phyloP scores from a whole-genome alignment of 2,888 invertebrate species.

The Bombyx huttoni region DNA sequence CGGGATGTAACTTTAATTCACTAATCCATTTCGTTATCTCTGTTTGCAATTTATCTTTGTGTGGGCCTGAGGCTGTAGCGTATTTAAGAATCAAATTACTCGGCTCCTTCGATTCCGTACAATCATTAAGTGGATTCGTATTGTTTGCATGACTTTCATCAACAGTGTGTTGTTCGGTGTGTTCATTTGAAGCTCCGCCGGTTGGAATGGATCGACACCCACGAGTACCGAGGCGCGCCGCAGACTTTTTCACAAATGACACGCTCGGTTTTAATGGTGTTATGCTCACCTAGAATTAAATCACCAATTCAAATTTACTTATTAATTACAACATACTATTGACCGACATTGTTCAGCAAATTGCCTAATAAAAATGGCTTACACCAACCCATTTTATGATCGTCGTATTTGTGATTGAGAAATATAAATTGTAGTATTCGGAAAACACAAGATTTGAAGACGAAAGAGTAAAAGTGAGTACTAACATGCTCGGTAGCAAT shows the following conservation, averaged over 20 bases:
- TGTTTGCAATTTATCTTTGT: not conserved
- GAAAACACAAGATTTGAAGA: no score
- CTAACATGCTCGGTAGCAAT: no score
- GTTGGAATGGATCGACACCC: not conserved
- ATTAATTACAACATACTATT: no score
- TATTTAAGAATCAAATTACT: not conserved
- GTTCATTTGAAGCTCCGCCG: not conserved
- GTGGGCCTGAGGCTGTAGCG: not conserved
- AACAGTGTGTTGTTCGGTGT: not conserved
- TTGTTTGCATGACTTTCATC: not conserved
- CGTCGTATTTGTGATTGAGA: no score
- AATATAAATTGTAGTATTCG: no score
- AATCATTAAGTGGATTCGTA: not conserved
- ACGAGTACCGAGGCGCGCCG: not conserved
- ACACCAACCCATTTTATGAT: no score
- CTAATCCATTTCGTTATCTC: conserved; percentile 1
- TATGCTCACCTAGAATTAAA: not conserved
- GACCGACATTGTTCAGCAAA: no score
- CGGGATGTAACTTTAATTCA: not conserved
- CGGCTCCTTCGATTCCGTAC: not conserved
- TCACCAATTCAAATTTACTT: not conserved
- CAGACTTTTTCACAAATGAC: not conserved
- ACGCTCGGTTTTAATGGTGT: not conserved
- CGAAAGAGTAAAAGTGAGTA: no score
- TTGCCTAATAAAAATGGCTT: no score